phyloP scores from a whole-genome alignment of 2,113 vertebrate genomes.

The Sturnus vulgaris region DNA sequence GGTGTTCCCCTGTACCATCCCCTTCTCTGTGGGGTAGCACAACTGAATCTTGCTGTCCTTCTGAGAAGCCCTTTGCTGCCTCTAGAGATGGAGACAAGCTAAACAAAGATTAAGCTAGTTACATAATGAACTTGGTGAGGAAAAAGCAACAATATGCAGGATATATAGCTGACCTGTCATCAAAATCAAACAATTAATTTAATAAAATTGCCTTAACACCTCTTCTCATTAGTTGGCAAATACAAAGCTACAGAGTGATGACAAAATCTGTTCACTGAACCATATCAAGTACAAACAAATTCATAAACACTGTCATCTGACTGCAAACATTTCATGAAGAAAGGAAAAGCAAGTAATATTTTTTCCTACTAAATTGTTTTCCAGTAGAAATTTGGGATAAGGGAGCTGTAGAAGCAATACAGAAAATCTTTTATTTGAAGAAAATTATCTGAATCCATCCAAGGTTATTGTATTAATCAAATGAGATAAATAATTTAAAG shows the following conservation, averaged over 20 bases:
- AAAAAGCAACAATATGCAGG: background rate
- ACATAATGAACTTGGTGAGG: background rate
- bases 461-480: background rate
- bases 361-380: background rate
- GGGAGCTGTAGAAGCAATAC: background rate
- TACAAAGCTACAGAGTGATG: background rate
- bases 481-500: background rate
- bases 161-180: background rate
- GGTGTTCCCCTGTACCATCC: background rate
- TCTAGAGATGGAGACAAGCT: background rate
- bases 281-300: background rate
- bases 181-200: background rate
- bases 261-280: constrained; percentile 23
- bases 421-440: background rate
- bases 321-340: background rate
- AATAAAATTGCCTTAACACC: background rate
- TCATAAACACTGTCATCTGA: constrained; percentile 3
- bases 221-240: constrained; percentile 33
- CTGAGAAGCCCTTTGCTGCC: background rate
- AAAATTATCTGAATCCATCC: background rate
- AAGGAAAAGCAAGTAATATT: background rate
- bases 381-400: background rate
- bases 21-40: background rate
- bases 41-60: background rate
- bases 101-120: background rate